These are phyloP conservation scores for Ceratoteleas bidentatus DNA, from an alignment of 1,140 invertebrate genomes.

Conservation along the genomic window DNA sequence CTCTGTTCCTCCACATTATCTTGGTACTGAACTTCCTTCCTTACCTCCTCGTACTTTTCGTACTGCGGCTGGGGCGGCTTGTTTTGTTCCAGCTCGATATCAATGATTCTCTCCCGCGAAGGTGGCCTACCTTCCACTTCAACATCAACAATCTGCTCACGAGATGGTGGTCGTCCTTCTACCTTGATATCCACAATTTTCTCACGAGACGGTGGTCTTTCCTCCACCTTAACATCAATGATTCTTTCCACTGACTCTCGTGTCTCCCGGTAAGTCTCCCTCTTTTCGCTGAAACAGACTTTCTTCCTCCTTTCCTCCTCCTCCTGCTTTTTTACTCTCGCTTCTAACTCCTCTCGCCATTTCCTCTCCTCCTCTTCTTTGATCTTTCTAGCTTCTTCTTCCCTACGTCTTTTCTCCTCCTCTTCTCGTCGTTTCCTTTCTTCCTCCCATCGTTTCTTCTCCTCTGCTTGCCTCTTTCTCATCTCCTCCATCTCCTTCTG, in stretches of 20 bases:
- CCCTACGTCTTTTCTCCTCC: slow-evolving; percentile 65
- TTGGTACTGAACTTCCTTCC: slow-evolving; percentile 68
- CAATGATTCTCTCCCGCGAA: slow-evolving; percentile 66
- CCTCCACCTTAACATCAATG: slow-evolving; percentile 57
- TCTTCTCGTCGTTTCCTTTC: slow-evolving; percentile 63
- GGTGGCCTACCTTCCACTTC: slow-evolving; percentile 61
- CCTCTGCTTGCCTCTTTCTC: slow-evolving; percentile 66
- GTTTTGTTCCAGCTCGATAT: slow-evolving; percentile 64
- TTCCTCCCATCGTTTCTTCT: slow-evolving; percentile 68
- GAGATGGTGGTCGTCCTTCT: slow-evolving; percentile 46
- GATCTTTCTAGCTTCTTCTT: slow-evolving; percentile 63
- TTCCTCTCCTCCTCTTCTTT: slow-evolving; percentile 64
- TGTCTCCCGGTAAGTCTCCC: slow-evolving; percentile 59
- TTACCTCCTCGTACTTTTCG: slow-evolving; percentile 67
- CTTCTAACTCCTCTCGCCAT: slow-evolving; percentile 63
- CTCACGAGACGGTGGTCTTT: slow-evolving; percentile 54
- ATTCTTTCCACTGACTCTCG: slow-evolving; percentile 62
- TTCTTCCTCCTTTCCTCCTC: slow-evolving; percentile 70
- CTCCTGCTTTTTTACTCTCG: slow-evolving; percentile 59
- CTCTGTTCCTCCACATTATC: slow-evolving; percentile 71
- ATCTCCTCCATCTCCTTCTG: slow-evolving; percentile 71
- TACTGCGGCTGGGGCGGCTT: slow-evolving; percentile 59
- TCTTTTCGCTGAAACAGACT: slow-evolving; percentile 64
- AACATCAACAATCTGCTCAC: slow-evolving; percentile 55
- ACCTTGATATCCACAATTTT: slow-evolving; percentile 65